A percentile compares a stretch with the other conserved stretches of the same genome.
phyloP scores from a whole-genome alignment of 2,888 invertebrate genomes.

The Phoenoteleia sp. region DNA sequence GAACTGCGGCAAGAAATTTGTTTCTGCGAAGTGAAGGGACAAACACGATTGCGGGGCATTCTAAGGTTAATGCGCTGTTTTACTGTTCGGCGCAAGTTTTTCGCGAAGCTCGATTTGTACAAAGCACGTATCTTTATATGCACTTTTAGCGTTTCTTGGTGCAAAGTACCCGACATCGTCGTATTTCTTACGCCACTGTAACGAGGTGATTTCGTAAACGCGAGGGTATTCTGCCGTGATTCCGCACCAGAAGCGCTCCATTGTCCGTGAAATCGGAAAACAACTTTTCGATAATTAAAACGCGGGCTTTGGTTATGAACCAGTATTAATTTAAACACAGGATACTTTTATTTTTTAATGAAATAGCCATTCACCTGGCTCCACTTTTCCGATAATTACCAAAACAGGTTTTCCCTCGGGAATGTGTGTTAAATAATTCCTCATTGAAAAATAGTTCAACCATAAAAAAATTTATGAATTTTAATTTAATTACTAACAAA shows the following conservation, averaged over 20 bases:
- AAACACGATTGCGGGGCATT: constrained; percentile 49
- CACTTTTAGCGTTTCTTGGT: constrained; percentile 66
- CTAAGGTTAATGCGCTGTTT: constrained; percentile 54
- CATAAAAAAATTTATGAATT: no score
- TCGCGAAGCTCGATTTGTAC: constrained; percentile 63
- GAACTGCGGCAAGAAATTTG: constrained; percentile 39
- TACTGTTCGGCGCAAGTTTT: constrained; percentile 60
- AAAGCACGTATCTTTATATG: constrained; percentile 66
- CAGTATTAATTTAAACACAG: no score
- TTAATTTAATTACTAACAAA: no score
- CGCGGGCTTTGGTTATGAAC: not conserved
- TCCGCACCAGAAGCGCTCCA: constrained; percentile 42
- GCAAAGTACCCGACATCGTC: constrained; percentile 55
- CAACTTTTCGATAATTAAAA: constrained; percentile 38
- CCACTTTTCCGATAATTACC: no score
- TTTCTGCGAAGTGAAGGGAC: constrained; percentile 14
- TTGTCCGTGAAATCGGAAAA: constrained; percentile 50
- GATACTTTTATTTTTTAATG: no score
- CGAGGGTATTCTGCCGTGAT: constrained; percentile 49
- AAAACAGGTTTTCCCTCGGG: no score
- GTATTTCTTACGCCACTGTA: constrained; percentile 55
- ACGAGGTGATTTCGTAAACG: constrained; percentile 68
- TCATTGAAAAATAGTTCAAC: no score
- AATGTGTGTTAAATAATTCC: no score
- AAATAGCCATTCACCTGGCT: no score